Evolutionary conservation across 2,797 vertebrate species (phyloP).

Genomic region (Enteromius treurensis): DNA sequence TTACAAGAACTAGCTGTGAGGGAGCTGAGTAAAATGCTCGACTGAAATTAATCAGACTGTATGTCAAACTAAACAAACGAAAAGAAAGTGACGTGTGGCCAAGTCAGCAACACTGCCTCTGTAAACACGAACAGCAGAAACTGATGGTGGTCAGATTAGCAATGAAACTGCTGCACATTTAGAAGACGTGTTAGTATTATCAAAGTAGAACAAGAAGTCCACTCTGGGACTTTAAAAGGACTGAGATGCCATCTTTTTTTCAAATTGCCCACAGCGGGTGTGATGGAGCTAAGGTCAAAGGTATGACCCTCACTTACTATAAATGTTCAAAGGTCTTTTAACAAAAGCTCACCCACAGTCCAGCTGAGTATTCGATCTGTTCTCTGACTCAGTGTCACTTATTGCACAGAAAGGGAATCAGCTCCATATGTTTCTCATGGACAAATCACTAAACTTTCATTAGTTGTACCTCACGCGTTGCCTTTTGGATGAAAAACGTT

Average conservation of each 20-base stretch:
- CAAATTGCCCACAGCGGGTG: slow-evolving; percentile 12
- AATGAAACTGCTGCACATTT: not conserved
- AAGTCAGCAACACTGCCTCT: slow-evolving; percentile 4
- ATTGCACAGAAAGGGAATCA: slow-evolving; percentile 8
- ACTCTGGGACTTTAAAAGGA: not conserved
- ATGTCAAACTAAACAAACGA: slow-evolving; percentile 21
- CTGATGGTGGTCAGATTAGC: slow-evolving; percentile 28
- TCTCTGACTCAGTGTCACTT: not conserved
- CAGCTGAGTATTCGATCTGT: not conserved
- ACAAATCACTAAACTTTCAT: slow-evolving; percentile 28
- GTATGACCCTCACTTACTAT: not conserved
- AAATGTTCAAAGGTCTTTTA: slow-evolving; percentile 4
- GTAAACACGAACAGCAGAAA: not conserved
- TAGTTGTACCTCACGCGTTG: slow-evolving; percentile 4
- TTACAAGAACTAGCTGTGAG: not conserved
- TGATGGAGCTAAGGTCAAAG: not conserved
- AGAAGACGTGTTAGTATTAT: not conserved
- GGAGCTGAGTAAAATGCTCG: not conserved
- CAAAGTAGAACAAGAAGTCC: not conserved
- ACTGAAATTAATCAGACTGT: not conserved
- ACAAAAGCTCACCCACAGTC: not conserved
- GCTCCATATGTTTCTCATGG: slow-evolving; percentile 33
- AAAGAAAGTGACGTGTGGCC: not conserved
- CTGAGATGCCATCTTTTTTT: not conserved
- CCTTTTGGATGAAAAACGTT: slow-evolving; percentile 23